A percentile compares a stretch with the other conserved stretches of the same genome.
phyloP scores from a whole-genome alignment of 2,888 invertebrate species.

The Drosophila pseudotalamancana region DNA sequence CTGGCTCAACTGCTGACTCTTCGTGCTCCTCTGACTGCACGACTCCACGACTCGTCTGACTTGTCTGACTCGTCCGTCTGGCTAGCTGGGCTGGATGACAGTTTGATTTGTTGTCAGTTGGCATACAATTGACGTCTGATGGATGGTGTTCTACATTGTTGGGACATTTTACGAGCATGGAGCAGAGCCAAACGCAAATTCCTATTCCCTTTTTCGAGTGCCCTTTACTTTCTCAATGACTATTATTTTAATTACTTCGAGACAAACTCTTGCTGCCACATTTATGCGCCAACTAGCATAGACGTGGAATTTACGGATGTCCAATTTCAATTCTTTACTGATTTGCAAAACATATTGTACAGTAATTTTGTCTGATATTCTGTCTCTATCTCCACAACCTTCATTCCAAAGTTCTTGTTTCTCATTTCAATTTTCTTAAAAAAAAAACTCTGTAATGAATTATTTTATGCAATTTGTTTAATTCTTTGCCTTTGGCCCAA shows the following conservation, averaged over 20 bases:
- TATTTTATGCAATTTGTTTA: neutral
- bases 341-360: no score
- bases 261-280: conserved; percentile 20
- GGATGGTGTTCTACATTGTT: conserved; percentile 77
- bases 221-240: conserved; percentile 28
- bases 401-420: no score
- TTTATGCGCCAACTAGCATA: neutral
- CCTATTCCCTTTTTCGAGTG: conserved; percentile 24
- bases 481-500: neutral
- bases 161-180: conserved; percentile 63
- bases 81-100: conserved; percentile 56
- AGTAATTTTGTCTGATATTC: no score
- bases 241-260: conserved; percentile 57
- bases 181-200: conserved; percentile 23
- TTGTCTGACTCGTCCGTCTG: conserved; percentile 19
- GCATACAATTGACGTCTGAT: conserved; percentile 78
- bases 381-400: no score
- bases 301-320: neutral
- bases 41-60: conserved; percentile 27
- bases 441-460: no score
- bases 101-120: conserved; percentile 80
- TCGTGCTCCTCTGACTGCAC: conserved; percentile 22
- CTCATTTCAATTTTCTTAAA: no score
- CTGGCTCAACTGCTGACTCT: conserved; percentile 45
- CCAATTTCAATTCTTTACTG: neutral